Evolutionary conservation across 2,113 vertebrate genomes (phyloP).

Genomic region (Vulpes lagopus): DNA sequence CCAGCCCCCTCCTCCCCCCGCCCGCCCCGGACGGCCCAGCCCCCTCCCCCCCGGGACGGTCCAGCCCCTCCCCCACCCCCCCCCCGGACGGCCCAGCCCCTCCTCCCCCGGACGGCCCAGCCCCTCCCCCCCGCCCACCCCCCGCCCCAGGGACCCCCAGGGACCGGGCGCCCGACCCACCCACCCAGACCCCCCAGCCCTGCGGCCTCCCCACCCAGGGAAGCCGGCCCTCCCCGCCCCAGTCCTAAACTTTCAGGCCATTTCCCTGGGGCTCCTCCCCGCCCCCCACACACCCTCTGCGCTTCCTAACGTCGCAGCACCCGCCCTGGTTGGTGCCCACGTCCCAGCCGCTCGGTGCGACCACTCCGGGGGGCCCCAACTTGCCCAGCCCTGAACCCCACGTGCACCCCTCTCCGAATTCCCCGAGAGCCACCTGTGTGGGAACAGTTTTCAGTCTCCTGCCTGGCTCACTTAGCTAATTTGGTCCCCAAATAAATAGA

Average conservation of each 20-base stretch:
- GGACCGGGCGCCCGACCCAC: not conserved
- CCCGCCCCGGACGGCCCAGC: not conserved
- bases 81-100: too few relatives aligned
- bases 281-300: not conserved
- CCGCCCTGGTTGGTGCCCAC: not conserved
- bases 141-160: not conserved
- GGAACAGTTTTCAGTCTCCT: not conserved
- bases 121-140: not conserved
- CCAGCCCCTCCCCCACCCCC: too few relatives aligned
- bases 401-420: accelerated
- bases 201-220: not conserved
- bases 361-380: not conserved
- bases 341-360: not conserved
- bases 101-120: not conserved
- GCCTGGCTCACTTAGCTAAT: not conserved
- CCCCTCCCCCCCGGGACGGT: not conserved
- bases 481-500: not conserved
- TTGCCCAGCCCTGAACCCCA: not conserved
- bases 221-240: not conserved
- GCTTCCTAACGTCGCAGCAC: not conserved
- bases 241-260: not conserved
- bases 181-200: not conserved
- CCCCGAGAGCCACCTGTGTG: not conserved
- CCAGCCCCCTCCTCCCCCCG: not conserved
- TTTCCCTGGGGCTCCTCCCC: not conserved